Evolutionary conservation across 2,113 vertebrate genomes (phyloP).

Genomic region (Zosterops lateralis): DNA sequence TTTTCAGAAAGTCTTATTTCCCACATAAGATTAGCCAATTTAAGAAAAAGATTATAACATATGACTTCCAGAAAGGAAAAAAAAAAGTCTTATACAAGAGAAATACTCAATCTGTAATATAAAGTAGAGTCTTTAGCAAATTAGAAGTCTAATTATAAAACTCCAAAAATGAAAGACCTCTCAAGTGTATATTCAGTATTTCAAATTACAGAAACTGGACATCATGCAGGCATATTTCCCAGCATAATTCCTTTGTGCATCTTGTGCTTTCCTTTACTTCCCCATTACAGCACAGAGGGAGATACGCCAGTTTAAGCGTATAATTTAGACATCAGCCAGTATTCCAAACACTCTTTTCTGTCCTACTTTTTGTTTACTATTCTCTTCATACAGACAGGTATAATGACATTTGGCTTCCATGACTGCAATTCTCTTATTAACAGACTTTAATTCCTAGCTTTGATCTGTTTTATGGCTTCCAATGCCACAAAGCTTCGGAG

Average conservation of each 20-base stretch:
- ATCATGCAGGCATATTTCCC: not conserved
- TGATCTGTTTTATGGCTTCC: not conserved
- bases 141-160: not conserved
- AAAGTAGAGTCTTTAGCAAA: not conserved
- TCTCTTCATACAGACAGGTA: not conserved
- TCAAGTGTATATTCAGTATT: not conserved
- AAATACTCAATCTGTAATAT: not conserved
- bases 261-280: not conserved
- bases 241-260: not conserved
- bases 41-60: not conserved
- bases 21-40: not conserved
- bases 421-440: not conserved
- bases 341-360: not conserved
- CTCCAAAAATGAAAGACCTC: not conserved
- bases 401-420: not conserved
- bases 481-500: not conserved
- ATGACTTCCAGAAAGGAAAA: not conserved
- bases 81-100: not conserved
- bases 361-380: not conserved
- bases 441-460: not conserved
- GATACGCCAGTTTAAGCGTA: not conserved
- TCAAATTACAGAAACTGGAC: not conserved
- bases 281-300: not conserved
- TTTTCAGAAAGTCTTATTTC: not conserved
- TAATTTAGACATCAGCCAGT: not conserved